Evolutionary conservation across 1,140 invertebrate genomes (phyloP), one percentile per base, ranked within the genome.

Genomic region (Drosophila malerkotliana): DNA sequence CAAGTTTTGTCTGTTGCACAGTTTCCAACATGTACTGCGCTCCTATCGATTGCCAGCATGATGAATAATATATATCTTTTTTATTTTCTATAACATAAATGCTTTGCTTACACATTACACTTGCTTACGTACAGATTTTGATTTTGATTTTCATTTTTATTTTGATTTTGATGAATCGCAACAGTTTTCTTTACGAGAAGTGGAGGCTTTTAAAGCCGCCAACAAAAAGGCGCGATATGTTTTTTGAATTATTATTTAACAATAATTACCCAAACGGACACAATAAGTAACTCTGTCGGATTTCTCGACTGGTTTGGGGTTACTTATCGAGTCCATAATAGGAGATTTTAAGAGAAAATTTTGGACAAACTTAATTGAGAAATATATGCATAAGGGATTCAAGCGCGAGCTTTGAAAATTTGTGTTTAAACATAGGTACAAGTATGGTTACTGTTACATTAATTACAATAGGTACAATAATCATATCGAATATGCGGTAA

Each of bases 191-290:
- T 68, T 24, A 3, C 24, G 66, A 56, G 51, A 68, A 56, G 26
- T 32, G 52, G 26, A n/a, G 44, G 64, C 54, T 71, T 81, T 72
- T 61, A 3, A 75, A 52, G 67, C 60, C 64, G n/a, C 63, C 52
- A 84, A 85, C 63, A 44, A 77, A 59, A 68, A 73, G 73, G 63
- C 60, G 78, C 82, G 82, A 87, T 87, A 87, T 87, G 82, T 87
- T 62, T 48, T 72, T 77, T 75, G 68, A 69, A 81, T 77, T 85
- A 73, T 83, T 66, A 56, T 58, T 77, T 77, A 63, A 69, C 58
- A 77, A 48, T 49, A 28, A 18, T 18, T 34, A 15, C 18, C 63
- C 18, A 45, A 67, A 67, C 63, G 47, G 59, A 53, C 63, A 26
- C 47, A 52, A 67, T 47, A 67, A 67, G 47, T 64, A 66, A 52